phyloP scores from a whole-genome alignment of 2,888 invertebrate genomes.

The Temnothorax ravouxi region DNA sequence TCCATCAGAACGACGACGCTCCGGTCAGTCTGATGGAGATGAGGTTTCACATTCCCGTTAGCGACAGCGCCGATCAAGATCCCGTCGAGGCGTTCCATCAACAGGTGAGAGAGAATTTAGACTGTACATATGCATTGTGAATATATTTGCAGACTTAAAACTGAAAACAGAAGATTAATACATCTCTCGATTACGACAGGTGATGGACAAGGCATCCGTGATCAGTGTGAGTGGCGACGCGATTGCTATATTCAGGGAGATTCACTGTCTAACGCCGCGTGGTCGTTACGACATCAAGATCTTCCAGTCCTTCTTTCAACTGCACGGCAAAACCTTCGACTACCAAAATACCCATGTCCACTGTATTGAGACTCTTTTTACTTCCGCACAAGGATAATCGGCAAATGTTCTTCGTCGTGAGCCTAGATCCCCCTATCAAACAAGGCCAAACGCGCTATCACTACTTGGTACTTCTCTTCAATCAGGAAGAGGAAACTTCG shows the following conservation, averaged over 20 bases:
- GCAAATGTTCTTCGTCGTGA: constrained; percentile 99
- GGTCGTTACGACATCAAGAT: constrained; percentile 99
- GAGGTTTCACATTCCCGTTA: constrained; percentile 98
- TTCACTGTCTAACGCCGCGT: constrained; percentile 99
- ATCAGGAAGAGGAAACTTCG: constrained; percentile 97
- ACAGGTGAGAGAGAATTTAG: constrained; percentile 86
- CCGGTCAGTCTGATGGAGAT: constrained; percentile 98
- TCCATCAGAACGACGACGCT: constrained; percentile 99
- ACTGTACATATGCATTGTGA: too few species aligned
- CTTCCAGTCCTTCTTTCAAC: constrained; percentile 95
- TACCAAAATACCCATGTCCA: constrained; percentile 99
- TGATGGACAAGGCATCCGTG: constrained; percentile 98
- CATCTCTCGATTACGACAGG: constrained; percentile 81
- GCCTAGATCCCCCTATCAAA: constrained; percentile 99
- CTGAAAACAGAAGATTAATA: background rate
- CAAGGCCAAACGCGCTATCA: constrained; percentile 99
- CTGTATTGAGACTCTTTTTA: constrained; percentile 97
- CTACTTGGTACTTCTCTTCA: constrained; percentile 97
- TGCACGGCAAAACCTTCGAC: constrained; percentile 99
- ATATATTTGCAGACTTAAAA: background rate
- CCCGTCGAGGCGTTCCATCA: constrained; percentile 99
- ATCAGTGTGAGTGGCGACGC: constrained; percentile 99
- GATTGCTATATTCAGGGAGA: constrained; percentile 98
- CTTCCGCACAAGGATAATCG: constrained; percentile 99
- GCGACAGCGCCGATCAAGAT: constrained; percentile 95